Percentiles rank a stretch among this genome's conserved stretches.
phyloP scores from a whole-genome alignment of 2,888 invertebrate species.

The Steinernema hermaphroditum region DNA sequence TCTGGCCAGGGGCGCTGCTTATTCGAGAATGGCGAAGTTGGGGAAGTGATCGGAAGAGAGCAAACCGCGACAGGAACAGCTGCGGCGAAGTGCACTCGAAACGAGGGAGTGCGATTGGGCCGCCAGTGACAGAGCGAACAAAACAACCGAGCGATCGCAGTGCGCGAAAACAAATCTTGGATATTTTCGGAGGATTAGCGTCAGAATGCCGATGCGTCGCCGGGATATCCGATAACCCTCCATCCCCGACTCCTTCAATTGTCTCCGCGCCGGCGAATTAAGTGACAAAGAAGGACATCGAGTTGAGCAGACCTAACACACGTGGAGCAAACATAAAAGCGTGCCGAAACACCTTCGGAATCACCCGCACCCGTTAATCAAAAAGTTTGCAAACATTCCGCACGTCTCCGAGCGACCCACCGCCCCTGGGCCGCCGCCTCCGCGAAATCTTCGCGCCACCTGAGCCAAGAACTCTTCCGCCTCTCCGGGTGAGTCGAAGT shows the following conservation, averaged over 20 bases:
- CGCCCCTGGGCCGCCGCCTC: conserved; percentile 11
- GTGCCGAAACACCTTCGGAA: conserved; percentile 3
- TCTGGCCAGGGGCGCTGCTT: neutral
- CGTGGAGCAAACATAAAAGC: neutral
- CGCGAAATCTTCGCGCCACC: conserved; percentile 1
- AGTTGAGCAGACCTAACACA: neutral
- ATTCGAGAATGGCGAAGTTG: conserved; percentile 25
- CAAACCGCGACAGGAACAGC: conserved; percentile 28
- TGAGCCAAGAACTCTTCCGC: conserved; percentile 13
- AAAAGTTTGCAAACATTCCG: conserved; percentile 12
- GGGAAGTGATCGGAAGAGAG: conserved; percentile 15
- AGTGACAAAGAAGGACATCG: conserved; percentile 10
- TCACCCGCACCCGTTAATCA: neutral
- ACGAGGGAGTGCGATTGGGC: conserved; percentile 16
- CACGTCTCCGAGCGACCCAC: conserved; percentile 1
- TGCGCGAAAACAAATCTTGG: conserved; percentile 19
- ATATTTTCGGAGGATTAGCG: too few species aligned
- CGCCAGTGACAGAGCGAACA: conserved; percentile 21
- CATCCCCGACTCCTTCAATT: too few species aligned
- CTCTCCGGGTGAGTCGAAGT: too few species aligned
- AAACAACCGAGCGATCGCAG: neutral
- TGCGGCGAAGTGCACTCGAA: conserved; percentile 28
- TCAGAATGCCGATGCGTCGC: too few species aligned
- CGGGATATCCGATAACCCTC: conserved; percentile 28
- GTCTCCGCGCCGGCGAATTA: neutral